Conservation (phyloP, 2,888 invertebrate genomes). For the Belgica antarctica region DNA sequence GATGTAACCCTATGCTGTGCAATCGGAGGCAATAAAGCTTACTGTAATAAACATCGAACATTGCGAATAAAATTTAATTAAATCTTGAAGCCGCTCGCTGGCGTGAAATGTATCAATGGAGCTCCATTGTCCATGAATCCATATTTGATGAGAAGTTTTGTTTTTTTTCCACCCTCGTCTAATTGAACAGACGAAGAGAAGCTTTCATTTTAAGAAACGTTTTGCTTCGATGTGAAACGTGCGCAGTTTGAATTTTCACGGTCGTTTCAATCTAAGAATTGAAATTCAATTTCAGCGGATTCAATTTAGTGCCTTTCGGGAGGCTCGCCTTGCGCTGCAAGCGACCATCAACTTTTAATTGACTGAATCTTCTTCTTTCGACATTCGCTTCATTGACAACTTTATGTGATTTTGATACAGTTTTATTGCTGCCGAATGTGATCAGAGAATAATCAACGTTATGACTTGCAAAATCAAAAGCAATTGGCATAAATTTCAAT, state of each 20-base stretch:
- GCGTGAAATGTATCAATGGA: not conserved
- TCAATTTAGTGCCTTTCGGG: not conserved
- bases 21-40: not conserved
- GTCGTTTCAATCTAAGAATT: not conserved
- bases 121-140: not conserved
- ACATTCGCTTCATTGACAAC: not conserved
- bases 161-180: no score
- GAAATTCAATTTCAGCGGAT: not conserved
- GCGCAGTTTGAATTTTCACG: slow-evolving; percentile 4
- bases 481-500: slow-evolving; percentile 25
- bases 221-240: no score
- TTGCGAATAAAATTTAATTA: not conserved
- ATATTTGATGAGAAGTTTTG: not conserved
- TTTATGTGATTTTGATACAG: not conserved
- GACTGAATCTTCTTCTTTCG: no score
- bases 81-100: not conserved
- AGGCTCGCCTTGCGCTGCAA: not conserved
- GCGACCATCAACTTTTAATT: not conserved
- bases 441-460: no score
- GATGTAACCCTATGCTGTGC: not conserved
- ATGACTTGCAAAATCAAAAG: not conserved
- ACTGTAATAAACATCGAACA: not conserved
- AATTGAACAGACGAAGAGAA: not conserved
- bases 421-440: not conserved
- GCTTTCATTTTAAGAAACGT: not conserved